Evolutionary conservation across 1,140 invertebrate species (phyloP).

Genomic region (Brachionus angularis): DNA sequence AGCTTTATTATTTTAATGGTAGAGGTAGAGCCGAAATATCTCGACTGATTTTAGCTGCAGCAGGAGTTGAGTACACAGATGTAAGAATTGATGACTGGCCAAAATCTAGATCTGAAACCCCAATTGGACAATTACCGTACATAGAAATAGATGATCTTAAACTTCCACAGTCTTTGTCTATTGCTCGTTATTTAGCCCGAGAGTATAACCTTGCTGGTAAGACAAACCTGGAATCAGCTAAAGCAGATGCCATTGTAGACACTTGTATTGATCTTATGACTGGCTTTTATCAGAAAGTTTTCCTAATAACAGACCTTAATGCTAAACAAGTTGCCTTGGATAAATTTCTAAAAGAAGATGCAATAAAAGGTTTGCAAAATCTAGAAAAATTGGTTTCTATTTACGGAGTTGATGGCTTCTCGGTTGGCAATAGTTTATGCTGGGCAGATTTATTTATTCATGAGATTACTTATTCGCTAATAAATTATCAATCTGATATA

Average conservation of each 20-base stretch:
- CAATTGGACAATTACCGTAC: conserved; percentile 40
- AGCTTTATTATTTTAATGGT: conserved; percentile 49
- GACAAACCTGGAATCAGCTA: conserved; percentile 35
- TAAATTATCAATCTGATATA: conserved; percentile 14
- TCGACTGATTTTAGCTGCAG: conserved; percentile 45
- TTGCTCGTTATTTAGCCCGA: conserved; percentile 33
- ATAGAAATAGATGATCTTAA: conserved; percentile 62
- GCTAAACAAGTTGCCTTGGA: conserved; percentile 19
- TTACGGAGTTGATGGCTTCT: conserved; percentile 10
- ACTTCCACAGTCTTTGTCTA: conserved; percentile 18
- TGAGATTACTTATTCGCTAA: conserved; percentile 30
- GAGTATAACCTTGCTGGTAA: conserved; percentile 32
- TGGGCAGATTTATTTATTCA: conserved; percentile 43
- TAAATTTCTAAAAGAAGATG: conserved; percentile 40
- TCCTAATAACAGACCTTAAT: neutral
- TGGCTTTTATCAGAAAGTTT: conserved; percentile 42
- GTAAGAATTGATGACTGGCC: conserved; percentile 35
- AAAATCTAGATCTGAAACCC: conserved; percentile 26
- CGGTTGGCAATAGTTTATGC: conserved; percentile 8
- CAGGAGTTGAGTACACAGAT: conserved; percentile 44
- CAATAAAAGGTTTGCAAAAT: conserved; percentile 18
- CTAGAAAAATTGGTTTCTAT: conserved; percentile 11
- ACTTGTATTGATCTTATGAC: conserved; percentile 39
- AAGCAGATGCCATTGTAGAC: conserved; percentile 39
- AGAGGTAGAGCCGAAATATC: conserved; percentile 48